These are phyloP conservation scores for Maconellicoccus hirsutus DNA, from an alignment of 1,140 invertebrate genomes.

Conservation along the genomic window DNA sequence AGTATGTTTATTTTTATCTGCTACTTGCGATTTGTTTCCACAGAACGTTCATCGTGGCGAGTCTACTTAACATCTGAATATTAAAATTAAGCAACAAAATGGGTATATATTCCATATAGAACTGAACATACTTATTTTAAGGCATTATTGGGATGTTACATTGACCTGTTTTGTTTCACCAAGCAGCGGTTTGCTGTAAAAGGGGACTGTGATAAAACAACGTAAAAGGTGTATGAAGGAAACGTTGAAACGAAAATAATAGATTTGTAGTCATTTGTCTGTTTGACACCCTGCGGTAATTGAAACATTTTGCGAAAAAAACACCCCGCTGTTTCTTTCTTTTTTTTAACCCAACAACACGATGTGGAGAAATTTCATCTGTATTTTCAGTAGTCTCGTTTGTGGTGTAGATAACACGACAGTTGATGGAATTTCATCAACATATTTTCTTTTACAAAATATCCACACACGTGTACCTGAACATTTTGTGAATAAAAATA, in stretches of 20 bases:
- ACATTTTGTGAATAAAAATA: too few relatives aligned
- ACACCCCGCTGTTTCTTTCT: constrained; percentile 14
- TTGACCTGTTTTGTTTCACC: not conserved
- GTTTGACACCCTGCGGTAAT: constrained; percentile 14
- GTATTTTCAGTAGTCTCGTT: not conserved
- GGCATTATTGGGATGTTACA: constrained; percentile 6
- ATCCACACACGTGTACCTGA: too few relatives aligned
- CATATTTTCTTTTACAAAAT: too few relatives aligned
- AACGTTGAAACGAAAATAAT: not conserved
- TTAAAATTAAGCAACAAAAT: too few relatives aligned
- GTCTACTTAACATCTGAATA: too few relatives aligned
- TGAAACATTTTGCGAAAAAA: constrained; percentile 16
- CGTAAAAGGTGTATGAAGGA: not conserved
- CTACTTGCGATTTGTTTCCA: too few relatives aligned
- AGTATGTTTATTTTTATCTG: too few relatives aligned
- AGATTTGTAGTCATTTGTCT: constrained; percentile 14
- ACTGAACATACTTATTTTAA: not conserved
- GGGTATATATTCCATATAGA: not conserved
- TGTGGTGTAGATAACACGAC: too few relatives aligned
- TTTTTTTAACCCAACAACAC: not conserved
- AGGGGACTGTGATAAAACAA: not conserved
- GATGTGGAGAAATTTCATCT: not conserved
- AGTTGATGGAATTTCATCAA: too few relatives aligned
- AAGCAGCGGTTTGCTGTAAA: not conserved
- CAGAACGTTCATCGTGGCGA: too few relatives aligned